Conservation (phyloP, 2,888 invertebrate genomes). For the Autographa gamma region DNA sequence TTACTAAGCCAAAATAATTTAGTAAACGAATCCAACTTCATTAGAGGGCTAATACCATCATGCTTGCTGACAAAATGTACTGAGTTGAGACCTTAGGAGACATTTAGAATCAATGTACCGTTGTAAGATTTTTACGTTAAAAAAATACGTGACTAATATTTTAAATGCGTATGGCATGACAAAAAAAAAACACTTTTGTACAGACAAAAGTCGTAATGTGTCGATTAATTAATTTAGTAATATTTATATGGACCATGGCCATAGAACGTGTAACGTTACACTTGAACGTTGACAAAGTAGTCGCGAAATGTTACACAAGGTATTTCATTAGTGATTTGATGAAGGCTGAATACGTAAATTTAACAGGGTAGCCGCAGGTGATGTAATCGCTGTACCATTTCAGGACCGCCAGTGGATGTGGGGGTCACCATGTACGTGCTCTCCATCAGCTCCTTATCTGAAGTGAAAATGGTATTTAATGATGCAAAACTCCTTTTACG, state of each 20-base stretch:
- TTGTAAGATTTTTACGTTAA: no score
- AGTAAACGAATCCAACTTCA: no score
- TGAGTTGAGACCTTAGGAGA: no score
- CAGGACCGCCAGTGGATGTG: constrained; percentile 94
- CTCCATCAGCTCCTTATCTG: constrained; percentile 94
- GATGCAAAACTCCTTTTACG: constrained; percentile 71
- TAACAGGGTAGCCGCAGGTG: constrained; percentile 55
- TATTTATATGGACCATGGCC: not conserved
- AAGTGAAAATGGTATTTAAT: constrained; percentile 93
- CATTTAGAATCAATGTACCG: no score
- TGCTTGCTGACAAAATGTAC: no score
- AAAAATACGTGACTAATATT: no score
- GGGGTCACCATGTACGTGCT: constrained; percentile 95
- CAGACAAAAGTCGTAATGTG: no score
- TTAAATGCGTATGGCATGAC: no score
- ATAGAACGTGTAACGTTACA: not conserved
- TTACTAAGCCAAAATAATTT: no score
- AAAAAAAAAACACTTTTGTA: no score
- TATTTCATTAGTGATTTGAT: constrained; percentile 1
- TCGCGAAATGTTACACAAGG: not conserved
- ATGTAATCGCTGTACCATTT: constrained; percentile 81
- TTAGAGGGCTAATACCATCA: no score
- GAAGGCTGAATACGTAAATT: constrained; percentile 19
- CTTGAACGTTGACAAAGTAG: not conserved
- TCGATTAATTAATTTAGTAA: not conserved